A percentile compares a stretch with the other conserved stretches of the same genome.
Conservation (phyloP, 2,888 invertebrate genomes). For the Tipula unca region DNA sequence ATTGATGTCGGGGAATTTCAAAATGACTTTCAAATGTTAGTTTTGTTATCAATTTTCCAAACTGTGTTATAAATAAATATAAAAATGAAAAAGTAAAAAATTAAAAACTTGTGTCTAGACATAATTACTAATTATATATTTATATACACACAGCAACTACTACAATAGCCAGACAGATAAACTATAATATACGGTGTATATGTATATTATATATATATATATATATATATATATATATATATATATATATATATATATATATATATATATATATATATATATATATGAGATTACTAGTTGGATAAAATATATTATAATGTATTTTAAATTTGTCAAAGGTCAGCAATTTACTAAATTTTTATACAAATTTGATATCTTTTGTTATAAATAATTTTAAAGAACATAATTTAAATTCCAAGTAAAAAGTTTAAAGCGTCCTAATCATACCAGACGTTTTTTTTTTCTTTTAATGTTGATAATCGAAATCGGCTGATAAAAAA, state of each 20-base stretch:
- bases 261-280: no score
- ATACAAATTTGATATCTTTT: background rate
- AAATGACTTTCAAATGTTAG: constrained; percentile 8
- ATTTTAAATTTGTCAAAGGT: background rate
- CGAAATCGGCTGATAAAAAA: background rate
- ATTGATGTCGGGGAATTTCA: background rate
- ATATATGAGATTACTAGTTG: background rate
- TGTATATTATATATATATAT: no score
- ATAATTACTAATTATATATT: constrained; percentile 2
- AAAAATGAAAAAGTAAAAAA: background rate
- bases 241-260: no score
- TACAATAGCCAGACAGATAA: background rate
- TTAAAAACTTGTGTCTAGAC: background rate
- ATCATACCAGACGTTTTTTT: background rate
- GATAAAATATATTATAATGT: background rate
- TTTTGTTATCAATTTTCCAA: constrained; percentile 14
- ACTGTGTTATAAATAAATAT: background rate
- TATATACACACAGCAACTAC: background rate
- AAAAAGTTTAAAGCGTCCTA: background rate
- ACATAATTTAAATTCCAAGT: background rate
- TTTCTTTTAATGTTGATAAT: background rate
- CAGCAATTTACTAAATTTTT: background rate
- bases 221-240: no score
- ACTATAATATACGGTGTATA: background rate
- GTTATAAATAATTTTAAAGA: background rate